Base-by-base conservation (phyloP, 2,113 vertebrate genomes). In the Pangasianodon hypophthalmus region DNA sequence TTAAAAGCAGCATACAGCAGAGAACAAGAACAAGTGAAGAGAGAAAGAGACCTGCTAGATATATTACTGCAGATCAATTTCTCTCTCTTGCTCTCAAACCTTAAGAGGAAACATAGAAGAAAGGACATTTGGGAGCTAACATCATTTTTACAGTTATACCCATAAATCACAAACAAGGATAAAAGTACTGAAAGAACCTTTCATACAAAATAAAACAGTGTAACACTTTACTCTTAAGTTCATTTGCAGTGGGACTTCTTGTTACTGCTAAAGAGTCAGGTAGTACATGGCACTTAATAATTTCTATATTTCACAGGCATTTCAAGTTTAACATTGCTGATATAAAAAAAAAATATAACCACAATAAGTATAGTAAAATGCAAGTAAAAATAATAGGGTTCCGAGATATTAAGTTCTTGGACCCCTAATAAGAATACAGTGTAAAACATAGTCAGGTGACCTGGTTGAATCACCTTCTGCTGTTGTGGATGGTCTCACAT, bases 61-160 rank as follows among this genome's bases (percentile, higher is more conserved):
- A 56, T 37, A 67, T 62, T 85, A 84, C 58, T 88, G 32, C 37
- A 67, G 3, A 67, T 82, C 41, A 41, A 73, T 81, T 50, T 87
- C 67, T 60, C 81, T 69, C 87, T 52, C 84, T 69, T 50, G 37
- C 88, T 88, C 92, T 71, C 69, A 29, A 58, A 90, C 81, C 90
- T 87, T 88, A 88, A 93, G 90, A 92, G 91, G 91, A 77, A 48
- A 92, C 88, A 80, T 37, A 86, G 24, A 52, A 56, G 37, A 67
- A 77, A 64, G 8, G 26, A 58, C 18, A 73, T 6, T 41, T 37
- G 4, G 18, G 5, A 37, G 50, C 32, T 14, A 29, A 84, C 21
- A 26, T 26, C 6, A 2, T 79, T 75, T 79, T n/a, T 81, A 81
- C 16, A 52, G 13, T 52, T n/a, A 8, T 16, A n/a, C 14, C 11